Percentiles rank a stretch among this genome's conserved stretches.
These are phyloP conservation scores for Aphelocoma coerulescens DNA, from an alignment of 2,113 vertebrate genomes.

Conservation along the genomic window DNA sequence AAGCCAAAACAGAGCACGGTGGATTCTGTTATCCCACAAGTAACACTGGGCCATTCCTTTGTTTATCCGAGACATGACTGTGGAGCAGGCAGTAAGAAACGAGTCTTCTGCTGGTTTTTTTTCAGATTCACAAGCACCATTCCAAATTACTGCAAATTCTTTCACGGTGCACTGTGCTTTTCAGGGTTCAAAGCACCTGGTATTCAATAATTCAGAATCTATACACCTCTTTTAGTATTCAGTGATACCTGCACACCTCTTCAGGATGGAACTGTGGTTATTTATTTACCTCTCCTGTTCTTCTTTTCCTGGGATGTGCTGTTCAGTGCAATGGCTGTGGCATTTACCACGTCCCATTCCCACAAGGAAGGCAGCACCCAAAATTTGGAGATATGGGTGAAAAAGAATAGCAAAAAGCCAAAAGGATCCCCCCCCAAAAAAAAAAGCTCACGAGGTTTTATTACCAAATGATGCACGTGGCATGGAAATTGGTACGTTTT, in stretches of 20 bases:
- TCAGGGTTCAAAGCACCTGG: background rate
- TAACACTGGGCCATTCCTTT: background rate
- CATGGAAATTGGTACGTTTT: background rate
- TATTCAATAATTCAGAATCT: background rate
- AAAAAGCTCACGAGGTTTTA: background rate
- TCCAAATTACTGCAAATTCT: background rate
- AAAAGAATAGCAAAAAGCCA: background rate
- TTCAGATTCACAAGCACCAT: background rate
- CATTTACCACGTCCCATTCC: background rate
- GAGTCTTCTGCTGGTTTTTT: background rate
- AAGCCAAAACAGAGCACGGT: background rate
- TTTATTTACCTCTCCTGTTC: background rate
- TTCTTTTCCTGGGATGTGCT: background rate
- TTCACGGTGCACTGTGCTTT: background rate
- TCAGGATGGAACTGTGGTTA: rapidly evolving
- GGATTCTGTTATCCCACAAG: background rate
- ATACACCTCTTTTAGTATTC: background rate
- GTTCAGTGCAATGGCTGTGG: background rate
- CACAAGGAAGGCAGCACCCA: background rate
- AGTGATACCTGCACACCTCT: background rate
- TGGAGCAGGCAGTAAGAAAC: background rate
- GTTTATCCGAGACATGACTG: background rate
- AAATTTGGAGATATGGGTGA: background rate
- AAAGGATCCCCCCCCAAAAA: background rate
- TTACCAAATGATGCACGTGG: rapidly evolving